These are phyloP conservation scores for Spatula clypeata DNA, from an alignment of 2,797 vertebrate genomes.

Conservation along the genomic window DNA sequence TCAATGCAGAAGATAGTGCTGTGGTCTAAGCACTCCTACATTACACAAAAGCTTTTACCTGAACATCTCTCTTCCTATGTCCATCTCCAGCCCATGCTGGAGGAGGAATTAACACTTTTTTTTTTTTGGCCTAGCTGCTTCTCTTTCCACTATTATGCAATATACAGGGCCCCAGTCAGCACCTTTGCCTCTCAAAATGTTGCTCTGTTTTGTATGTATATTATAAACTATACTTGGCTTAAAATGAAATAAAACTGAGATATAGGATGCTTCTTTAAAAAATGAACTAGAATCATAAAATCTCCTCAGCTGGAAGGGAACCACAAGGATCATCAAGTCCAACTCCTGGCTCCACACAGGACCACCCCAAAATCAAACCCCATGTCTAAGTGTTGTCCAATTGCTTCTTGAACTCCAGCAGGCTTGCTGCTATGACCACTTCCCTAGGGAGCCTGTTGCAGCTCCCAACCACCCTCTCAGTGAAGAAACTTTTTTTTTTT, in stretches of 20 bases:
- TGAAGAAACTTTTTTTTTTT: too few species aligned
- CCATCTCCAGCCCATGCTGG: background rate
- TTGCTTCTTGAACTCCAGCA: too few species aligned
- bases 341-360: too few species aligned
- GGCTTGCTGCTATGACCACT: too few species aligned
- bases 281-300: too few species aligned
- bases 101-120: background rate
- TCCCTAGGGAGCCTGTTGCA: too few species aligned
- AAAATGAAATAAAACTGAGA: background rate
- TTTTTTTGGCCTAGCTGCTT: background rate
- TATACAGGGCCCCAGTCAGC: background rate
- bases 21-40: background rate
- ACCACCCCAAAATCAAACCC: too few species aligned
- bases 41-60: background rate
- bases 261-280: background rate
- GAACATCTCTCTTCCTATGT: background rate
- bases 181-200: background rate
- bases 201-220: background rate
- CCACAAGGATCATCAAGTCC: too few species aligned
- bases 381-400: too few species aligned
- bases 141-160: background rate
- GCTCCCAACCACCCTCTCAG: too few species aligned
- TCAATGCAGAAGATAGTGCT: background rate
- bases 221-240: background rate
- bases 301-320: too few species aligned